phyloP scores from a whole-genome alignment of 1,140 invertebrate species.

The Leptoteleia sp. region DNA sequence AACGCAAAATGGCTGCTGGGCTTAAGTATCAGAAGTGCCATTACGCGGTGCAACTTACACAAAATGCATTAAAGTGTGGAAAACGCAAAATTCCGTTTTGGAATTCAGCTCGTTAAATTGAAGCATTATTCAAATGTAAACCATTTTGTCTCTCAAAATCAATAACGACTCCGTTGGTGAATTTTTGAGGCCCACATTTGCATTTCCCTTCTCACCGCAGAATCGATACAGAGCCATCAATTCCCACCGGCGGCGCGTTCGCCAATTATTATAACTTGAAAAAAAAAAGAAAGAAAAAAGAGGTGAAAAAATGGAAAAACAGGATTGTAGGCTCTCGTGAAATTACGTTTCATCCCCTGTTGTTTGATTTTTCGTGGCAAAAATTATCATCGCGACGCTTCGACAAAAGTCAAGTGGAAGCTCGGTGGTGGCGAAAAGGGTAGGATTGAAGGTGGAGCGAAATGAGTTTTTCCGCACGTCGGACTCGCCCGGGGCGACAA shows the following conservation, averaged over 20 bases:
- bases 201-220: conserved; percentile 34
- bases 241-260: conserved; percentile 24
- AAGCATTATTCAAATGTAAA: conserved; percentile 64
- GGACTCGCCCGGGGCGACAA: conserved; percentile 9
- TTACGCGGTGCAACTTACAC: conserved; percentile 49
- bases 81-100: conserved; percentile 41
- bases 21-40: conserved; percentile 54
- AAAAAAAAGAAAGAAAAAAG: no score
- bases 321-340: no score
- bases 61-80: conserved; percentile 54
- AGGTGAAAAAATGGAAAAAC: no score
- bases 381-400: conserved; percentile 30
- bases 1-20: conserved; percentile 26
- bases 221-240: conserved; percentile 51
- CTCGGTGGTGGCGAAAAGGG: conserved; percentile 1
- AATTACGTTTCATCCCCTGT: conserved; percentile 1
- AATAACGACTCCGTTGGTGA: conserved; percentile 55
- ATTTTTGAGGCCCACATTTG: conserved; percentile 62
- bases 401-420: conserved; percentile 35
- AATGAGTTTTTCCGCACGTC: conserved; percentile 50
- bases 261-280: conserved; percentile 51
- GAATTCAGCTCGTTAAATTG: conserved; percentile 58
- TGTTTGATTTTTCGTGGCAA: conserved; percentile 22
- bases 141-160: conserved; percentile 64
- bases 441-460: conserved; percentile 35